Conservation (phyloP, 2,113 vertebrate genomes). For the Vulpes lagopus region DNA sequence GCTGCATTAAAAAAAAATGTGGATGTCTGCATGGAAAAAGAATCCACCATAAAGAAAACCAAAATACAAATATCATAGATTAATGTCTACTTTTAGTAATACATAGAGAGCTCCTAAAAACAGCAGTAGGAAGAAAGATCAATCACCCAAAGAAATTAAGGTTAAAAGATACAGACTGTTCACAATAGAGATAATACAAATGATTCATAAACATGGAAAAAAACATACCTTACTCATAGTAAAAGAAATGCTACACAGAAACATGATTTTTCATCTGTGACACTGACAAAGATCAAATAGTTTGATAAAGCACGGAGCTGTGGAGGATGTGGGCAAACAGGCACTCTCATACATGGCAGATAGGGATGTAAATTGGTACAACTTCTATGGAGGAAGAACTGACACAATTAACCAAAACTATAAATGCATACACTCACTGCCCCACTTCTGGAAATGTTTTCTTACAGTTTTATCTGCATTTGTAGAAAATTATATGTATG, state of each 20-base stretch:
- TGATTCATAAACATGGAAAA: neutral
- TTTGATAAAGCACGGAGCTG: neutral
- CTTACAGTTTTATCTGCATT: neutral
- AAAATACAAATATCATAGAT: slow-evolving; percentile 29
- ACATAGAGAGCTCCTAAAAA: neutral
- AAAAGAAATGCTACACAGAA: slow-evolving; percentile 14
- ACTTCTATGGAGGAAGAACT: neutral
- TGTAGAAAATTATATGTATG: neutral
- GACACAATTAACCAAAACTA: neutral
- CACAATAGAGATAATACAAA: neutral
- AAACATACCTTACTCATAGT: neutral
- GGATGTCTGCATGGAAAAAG: slow-evolving; percentile 33
- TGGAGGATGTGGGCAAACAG: slow-evolving; percentile 54
- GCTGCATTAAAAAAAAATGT: neutral
- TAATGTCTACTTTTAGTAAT: slow-evolving; percentile 21
- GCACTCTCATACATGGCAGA: neutral
- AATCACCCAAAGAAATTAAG: neutral
- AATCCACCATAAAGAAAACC: neutral
- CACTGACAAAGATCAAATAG: slow-evolving; percentile 44
- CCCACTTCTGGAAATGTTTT: neutral
- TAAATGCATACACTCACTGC: neutral
- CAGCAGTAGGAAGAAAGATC: neutral
- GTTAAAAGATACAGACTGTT: neutral
- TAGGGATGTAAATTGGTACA: neutral
- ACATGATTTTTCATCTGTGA: slow-evolving; percentile 26